Evolutionary conservation across 1,140 invertebrate genomes (phyloP).

Genomic region (Pentalonia nigronervosa): DNA sequence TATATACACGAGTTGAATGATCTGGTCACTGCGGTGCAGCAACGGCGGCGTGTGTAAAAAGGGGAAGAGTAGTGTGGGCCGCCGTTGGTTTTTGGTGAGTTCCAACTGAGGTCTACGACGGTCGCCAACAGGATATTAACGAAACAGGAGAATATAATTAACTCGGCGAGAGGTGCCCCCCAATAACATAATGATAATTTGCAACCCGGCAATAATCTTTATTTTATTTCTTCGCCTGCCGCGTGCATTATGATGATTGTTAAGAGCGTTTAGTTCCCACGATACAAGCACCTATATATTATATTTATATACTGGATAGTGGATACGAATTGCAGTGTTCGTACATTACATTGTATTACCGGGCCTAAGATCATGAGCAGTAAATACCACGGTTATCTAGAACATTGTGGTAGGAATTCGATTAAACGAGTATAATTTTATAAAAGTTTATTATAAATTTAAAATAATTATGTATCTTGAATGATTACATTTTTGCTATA

Average conservation of each 20-base stretch:
- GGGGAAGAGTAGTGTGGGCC: not conserved
- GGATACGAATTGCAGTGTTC: not conserved
- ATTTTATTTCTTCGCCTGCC: not conserved
- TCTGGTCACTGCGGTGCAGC: not conserved
- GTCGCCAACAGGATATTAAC: not conserved
- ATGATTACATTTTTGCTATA: not conserved
- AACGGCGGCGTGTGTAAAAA: not conserved
- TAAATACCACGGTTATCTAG: not conserved
- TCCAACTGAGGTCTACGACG: not conserved
- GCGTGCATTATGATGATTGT: not conserved
- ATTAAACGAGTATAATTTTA: not conserved
- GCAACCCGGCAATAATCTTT: not conserved
- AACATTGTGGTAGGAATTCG: not conserved
- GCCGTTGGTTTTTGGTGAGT: not conserved
- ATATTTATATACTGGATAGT: not conserved
- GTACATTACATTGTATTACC: not conserved
- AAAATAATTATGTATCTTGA: not conserved
- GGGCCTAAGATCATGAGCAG: not conserved
- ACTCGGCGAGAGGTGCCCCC: not conserved
- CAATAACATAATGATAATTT: not conserved
- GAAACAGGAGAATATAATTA: not conserved
- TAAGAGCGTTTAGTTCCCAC: conserved; percentile 2
- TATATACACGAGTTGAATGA: not conserved
- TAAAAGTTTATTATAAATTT: not conserved
- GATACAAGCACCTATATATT: not conserved